Evolutionary conservation across 2,888 invertebrate species (phyloP), one percentile per base, ranked within the genome.

Genomic region (Acrobasis consociella): DNA sequence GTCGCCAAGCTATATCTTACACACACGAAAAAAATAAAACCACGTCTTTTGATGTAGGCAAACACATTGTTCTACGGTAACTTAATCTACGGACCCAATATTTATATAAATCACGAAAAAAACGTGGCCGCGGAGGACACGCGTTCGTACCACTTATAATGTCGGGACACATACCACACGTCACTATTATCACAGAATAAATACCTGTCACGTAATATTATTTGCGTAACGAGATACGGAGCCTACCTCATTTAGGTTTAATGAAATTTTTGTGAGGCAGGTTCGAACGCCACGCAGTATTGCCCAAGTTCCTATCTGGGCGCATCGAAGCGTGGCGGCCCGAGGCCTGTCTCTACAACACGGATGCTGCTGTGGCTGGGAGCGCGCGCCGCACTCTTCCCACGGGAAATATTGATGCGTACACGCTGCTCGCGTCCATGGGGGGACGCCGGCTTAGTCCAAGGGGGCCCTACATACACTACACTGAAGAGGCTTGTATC

Each of bases 401-500:
- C 73, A 94, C 95, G 46, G 97, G 96, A 72, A 96, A 96, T 50
- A 76, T 83, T 1, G 92, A 98, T 85, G 96, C 97, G 63, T 99
- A 99, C 88, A 96, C 97, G 0, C 87, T 98, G 73, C 96, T 98
- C 80, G 97, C 97, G 0, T 99, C 99, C 10, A 95, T 98, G 92
- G 97, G 96, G 74, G 98, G 98, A n/a, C 97, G 97, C 76, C 94
- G 94, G 76, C 87, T 96, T 15, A 94, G 95, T 60, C 94, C 95
- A 56, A 94, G 94, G 5, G 94, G 96, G 61, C 95, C 95, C 1
- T 93, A 96, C 64, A 93, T 97, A 63, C 96, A 97, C 42, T 99
- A 99, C 82, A 98, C 97, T 49, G 98, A 99, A 93, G 98, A 98
- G 75, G 96, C 96, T 72, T 99, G 99, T 99, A 97, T 97, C 97